Evolutionary conservation across 2,888 invertebrate species (phyloP).

Genomic region (Lampropteryx suffumata): DNA sequence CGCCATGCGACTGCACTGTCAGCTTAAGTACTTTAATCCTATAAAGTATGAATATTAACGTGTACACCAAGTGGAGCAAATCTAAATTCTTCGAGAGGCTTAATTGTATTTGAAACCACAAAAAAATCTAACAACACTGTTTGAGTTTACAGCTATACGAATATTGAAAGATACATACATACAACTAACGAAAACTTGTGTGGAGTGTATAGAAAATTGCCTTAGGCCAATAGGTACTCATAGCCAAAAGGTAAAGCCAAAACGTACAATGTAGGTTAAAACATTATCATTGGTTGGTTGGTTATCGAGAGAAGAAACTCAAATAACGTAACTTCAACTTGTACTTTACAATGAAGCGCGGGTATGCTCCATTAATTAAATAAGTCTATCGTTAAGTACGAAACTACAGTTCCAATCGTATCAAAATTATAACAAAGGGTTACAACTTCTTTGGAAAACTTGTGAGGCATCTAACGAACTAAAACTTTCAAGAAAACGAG

Average conservation of each 20-base stretch:
- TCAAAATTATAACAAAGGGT: slow-evolving; percentile 15
- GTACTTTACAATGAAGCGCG: slow-evolving; percentile 28
- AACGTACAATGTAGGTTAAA: no score
- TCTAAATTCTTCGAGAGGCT: slow-evolving; percentile 29
- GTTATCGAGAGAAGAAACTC: slow-evolving; percentile 30
- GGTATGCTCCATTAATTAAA: slow-evolving; percentile 40
- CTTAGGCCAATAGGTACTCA: neutral
- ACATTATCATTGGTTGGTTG: slow-evolving; percentile 2
- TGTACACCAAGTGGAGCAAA: slow-evolving; percentile 52
- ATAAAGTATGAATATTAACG: slow-evolving; percentile 73
- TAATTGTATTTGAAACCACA: slow-evolving; percentile 11
- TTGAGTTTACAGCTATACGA: no score
- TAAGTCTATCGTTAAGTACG: slow-evolving; percentile 31
- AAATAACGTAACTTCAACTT: slow-evolving; percentile 20
- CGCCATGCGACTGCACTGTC: slow-evolving; percentile 63
- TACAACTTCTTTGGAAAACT: slow-evolving; percentile 14
- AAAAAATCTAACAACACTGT: no score
- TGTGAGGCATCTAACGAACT: slow-evolving; percentile 1
- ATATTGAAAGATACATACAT: no score
- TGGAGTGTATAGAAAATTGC: neutral
- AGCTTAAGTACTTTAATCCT: slow-evolving; percentile 66
- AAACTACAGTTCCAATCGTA: slow-evolving; percentile 11
- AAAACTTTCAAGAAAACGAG: neutral
- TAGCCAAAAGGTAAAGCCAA: no score
- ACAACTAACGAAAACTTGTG: no score